These are phyloP conservation scores for Spialia ferax DNA, from an alignment of 2,888 invertebrate genomes.

Conservation along the genomic window DNA sequence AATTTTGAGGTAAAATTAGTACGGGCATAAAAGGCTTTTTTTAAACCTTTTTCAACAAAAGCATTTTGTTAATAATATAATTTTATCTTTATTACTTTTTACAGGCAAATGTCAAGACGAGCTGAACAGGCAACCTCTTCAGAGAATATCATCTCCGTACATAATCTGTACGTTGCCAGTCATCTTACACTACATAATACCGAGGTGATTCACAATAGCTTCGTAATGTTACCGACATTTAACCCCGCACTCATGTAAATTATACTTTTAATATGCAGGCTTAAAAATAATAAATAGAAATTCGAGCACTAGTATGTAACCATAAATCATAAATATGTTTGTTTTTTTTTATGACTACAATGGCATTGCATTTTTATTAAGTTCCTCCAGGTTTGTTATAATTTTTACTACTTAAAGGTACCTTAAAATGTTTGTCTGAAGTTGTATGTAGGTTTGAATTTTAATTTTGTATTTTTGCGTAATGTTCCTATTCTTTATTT, in stretches of 20 bases:
- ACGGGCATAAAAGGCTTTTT: no score
- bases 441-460: no score
- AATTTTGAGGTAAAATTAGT: no score
- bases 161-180: slow-evolving; percentile 56
- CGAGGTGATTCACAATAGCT: slow-evolving; percentile 72
- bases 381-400: no score
- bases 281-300: slow-evolving; percentile 4
- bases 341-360: no score
- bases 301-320: slow-evolving; percentile 4
- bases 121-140: slow-evolving; percentile 64
- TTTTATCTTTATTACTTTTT: neutral
- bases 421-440: no score
- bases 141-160: slow-evolving; percentile 59
- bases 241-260: slow-evolving; percentile 42
- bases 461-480: no score
- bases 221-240: slow-evolving; percentile 6
- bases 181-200: slow-evolving; percentile 67
- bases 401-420: no score
- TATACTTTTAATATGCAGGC: slow-evolving; percentile 36
- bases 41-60: no score
- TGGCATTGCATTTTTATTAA: no score
- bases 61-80: neutral
- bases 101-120: slow-evolving; percentile 88
- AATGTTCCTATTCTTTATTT: no score
- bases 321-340: neutral